A percentile compares a stretch with the other conserved stretches of the same genome.
Conservation (phyloP, 2,113 vertebrate genomes). For the Notarius quadriscutis region DNA sequence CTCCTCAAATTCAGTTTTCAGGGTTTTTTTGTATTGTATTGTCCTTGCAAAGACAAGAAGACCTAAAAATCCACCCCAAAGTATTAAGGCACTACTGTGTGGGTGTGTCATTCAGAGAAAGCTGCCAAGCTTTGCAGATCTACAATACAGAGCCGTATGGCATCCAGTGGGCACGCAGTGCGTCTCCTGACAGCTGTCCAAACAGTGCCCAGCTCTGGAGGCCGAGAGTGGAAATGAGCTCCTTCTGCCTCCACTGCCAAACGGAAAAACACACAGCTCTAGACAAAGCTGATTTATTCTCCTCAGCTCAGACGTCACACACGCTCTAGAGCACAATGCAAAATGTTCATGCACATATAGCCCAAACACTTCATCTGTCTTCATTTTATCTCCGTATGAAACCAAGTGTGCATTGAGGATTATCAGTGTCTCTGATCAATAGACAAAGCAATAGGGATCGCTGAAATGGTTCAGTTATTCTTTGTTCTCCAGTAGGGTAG, state of each 20-base stretch:
- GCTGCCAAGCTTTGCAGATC: slow-evolving; percentile 36
- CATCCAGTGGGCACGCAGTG: slow-evolving; percentile 47
- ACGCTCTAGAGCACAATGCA: slow-evolving; percentile 29
- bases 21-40: too few relatives aligned
- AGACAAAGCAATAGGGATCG: not conserved
- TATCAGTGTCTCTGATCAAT: not conserved
- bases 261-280: slow-evolving; percentile 54
- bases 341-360: not conserved
- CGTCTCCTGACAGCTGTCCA: slow-evolving; percentile 72
- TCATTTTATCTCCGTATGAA: not conserved
- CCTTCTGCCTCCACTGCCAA: slow-evolving; percentile 39
- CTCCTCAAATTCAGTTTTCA: too few relatives aligned
- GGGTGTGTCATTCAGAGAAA: not conserved
- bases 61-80: not conserved
- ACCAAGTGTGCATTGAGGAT: not conserved
- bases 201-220: slow-evolving; percentile 61
- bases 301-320: slow-evolving; percentile 9
- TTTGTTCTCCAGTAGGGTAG: not conserved
- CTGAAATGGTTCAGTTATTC: slow-evolving; percentile 9
- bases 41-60: not conserved
- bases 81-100: not conserved
- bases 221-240: slow-evolving; percentile 62
- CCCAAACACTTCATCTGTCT: not conserved
- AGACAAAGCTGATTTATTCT: slow-evolving; percentile 58
- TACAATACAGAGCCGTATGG: slow-evolving; percentile 45